Percentiles rank a stretch among this genome's conserved stretches.
These are phyloP conservation scores for Crioceris asparagi DNA, from an alignment of 2,888 invertebrate species.

Conservation along the genomic window DNA sequence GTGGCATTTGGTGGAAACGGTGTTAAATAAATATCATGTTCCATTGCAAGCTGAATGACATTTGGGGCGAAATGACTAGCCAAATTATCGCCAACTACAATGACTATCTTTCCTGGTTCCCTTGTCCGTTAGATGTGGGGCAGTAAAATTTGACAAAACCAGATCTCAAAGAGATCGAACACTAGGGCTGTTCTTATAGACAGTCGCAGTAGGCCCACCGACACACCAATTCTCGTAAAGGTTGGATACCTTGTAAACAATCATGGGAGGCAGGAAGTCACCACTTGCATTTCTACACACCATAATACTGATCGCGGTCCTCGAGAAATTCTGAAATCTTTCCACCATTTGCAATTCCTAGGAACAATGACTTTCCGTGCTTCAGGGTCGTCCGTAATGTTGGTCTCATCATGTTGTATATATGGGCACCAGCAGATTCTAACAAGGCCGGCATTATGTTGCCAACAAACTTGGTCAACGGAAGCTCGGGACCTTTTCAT, in stretches of 20 bases:
- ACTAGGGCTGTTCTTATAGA: constrained; percentile 9
- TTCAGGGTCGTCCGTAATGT: constrained; percentile 29
- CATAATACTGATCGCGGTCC: too few species aligned
- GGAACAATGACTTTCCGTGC: constrained; percentile 18
- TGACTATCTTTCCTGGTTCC: constrained; percentile 4
- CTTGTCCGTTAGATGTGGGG: background rate
- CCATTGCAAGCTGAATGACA: constrained; percentile 15
- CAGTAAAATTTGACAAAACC: background rate
- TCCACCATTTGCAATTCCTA: too few species aligned
- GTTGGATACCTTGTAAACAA: constrained; percentile 27
- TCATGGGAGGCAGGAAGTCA: constrained; percentile 25
- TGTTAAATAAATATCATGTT: constrained; percentile 9
- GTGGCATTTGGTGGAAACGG: constrained; percentile 15
- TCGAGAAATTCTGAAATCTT: too few species aligned
- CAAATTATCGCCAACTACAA: constrained; percentile 28
- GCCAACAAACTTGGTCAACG: too few species aligned
- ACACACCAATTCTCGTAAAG: constrained; percentile 14
- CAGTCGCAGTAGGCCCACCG: constrained; percentile 11
- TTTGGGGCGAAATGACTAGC: constrained; percentile 9
- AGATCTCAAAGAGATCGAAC: constrained; percentile 13
- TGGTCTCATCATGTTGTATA: constrained; percentile 32
- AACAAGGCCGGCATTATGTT: too few species aligned
- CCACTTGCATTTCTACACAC: too few species aligned
- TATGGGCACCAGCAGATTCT: too few species aligned
- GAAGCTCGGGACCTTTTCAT: too few species aligned